These are phyloP conservation scores for Homalodisca vitripennis DNA, from an alignment of 1,140 invertebrate genomes.

Conservation along the genomic window DNA sequence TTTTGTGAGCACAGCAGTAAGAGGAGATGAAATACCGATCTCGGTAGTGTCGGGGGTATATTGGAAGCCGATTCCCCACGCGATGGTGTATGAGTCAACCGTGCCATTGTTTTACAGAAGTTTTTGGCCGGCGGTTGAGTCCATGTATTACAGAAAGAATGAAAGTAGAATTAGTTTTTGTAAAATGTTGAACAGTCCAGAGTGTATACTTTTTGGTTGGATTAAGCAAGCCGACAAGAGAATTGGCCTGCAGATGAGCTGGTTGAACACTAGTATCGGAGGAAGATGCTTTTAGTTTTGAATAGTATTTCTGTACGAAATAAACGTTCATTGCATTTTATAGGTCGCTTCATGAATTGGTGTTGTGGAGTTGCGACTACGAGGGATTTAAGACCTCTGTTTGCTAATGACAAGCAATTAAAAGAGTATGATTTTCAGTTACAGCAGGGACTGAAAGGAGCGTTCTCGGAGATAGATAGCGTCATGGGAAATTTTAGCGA, in stretches of 20 bases:
- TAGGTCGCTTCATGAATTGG: background rate
- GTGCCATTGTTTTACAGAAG: background rate
- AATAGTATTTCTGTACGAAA: background rate
- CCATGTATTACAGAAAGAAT: background rate
- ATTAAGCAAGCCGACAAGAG: background rate
- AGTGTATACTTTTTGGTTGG: slow-evolving; percentile 1
- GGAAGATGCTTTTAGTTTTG: background rate
- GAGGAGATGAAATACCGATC: background rate
- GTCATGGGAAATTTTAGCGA: background rate
- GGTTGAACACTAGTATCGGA: slow-evolving; percentile 5
- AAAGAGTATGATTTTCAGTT: background rate
- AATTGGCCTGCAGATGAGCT: background rate
- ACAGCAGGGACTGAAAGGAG: background rate
- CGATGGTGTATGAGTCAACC: background rate
- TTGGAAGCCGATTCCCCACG: background rate
- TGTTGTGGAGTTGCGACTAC: background rate
- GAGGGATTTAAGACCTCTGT: background rate
- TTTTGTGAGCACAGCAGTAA: background rate
- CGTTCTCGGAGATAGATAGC: background rate
- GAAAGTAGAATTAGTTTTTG: background rate
- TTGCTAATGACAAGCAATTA: background rate
- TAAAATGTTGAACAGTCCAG: background rate
- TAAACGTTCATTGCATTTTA: background rate
- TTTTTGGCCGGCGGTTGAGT: background rate
- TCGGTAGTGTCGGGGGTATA: background rate